Base-by-base conservation (phyloP, 2,113 vertebrate genomes). In the Hemichromis elongatus region DNA sequence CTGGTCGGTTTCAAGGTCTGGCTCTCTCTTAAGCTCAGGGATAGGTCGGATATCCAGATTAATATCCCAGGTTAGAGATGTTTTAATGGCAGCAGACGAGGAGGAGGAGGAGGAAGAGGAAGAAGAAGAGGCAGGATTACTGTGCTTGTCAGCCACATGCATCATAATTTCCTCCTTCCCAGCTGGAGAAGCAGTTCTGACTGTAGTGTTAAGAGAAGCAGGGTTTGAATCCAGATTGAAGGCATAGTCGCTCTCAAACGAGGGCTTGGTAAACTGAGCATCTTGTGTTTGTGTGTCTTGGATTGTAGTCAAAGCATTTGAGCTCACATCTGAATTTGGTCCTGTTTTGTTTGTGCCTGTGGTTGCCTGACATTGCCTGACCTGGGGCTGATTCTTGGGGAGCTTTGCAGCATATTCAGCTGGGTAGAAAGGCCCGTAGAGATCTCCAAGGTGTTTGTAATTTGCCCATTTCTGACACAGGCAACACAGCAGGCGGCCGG, bases 401-500 rank as follows among this genome's bases (percentile, higher is more conserved):
- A 99, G 97, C 68, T 97, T 98, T 87, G 97, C 96, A 61, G 97
- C 97, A 2, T 99, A 99, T 93, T 99, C 98, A 84, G 98, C 97
- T 61, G 98, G 98, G 91, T 99, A 99, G 95, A 97, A 99, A 57
- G 99, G 99, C 88, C 99, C 99, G 68, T 98, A 99, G 79, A 99
- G 97, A 94, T 99, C 99, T 42, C 99, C 99, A 81, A 99, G 98
- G 92, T 99, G 98, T 89, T 98, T 98, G 92, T 98, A 99, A 94
- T 99, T 99, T 85, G 98, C 98, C 97, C 98, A 99, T 94, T 99
- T 99, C 92, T 99, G 98, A 91, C 99, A 99, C 30, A 99, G 96
- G 94, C 98, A 99, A 91, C 99, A 99, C 35, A 99, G 96, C 87
- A 99, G 95, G 78, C 97, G 97, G 79, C 98, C 98, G 30, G 97